Base-by-base conservation (phyloP, 2,797 vertebrate genomes). In the Dromococcyx pavoninus region DNA sequence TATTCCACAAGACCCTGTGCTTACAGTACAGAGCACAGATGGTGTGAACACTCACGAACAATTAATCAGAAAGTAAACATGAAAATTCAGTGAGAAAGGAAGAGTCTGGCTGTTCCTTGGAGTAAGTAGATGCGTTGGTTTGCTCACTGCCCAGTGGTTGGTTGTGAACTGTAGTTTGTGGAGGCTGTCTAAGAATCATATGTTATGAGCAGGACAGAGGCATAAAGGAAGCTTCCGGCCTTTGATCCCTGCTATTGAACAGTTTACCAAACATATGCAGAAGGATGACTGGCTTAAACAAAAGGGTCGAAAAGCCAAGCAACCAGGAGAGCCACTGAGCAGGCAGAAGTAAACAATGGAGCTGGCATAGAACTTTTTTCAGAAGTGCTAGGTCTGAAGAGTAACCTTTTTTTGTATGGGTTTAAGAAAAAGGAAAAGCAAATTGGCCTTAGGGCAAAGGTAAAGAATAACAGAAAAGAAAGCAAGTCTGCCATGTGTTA, bases 11-110 rank as follows among this genome's bases (percentile, higher is more conserved):
- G 70, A 95, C 65, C 21, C 54, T 41, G 6, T 39, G 10, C 76
- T 94, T 86, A 70, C 69, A 92, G 85, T 71, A 50, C 3, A 3
- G 24, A 53, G 93, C 95, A 91, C 91, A 93, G 93, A 94, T 94
- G 93, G 94, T 39, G 58, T 50, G 62, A 96, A 72, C 58, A 10
- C 28, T 86, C 58, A 66, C 10, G 54, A 88, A 64, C 86, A 90
- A 41, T 94, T 91, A 69, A 27, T 66, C 76, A 81, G 73, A 94
- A 89, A 88, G 48, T 43, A 84, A 88, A 67, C 4, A 73, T 53
- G 24, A 79, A 91, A 91, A 92, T 66, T 57, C 48, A 44, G 14
- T 32, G 43, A 73, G 39, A 58, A 82, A 53, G 17, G 32, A 88
- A 60, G 73, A 77, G 27, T 28, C 1, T 0, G 3, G 15, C 56